Evolutionary conservation across 2,113 vertebrate species (phyloP).

Genomic region (Silurus glanis): DNA sequence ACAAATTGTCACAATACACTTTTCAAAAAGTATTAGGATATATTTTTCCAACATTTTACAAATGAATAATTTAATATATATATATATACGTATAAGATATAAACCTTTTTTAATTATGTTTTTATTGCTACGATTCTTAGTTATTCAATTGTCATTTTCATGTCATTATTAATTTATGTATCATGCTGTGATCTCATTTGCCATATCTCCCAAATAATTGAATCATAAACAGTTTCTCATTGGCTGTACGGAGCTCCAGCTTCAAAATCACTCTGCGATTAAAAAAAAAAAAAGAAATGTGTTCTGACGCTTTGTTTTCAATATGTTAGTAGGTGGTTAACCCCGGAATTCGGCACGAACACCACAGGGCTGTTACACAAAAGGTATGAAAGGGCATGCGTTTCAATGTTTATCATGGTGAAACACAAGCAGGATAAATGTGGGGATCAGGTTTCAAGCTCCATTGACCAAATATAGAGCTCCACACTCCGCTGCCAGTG

Average conservation of each 20-base stretch:
- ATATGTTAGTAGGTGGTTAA: constrained; percentile 8
- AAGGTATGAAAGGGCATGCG: constrained; percentile 22
- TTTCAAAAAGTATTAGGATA: too few species aligned
- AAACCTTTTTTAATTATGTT: too few species aligned
- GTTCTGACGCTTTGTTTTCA: neutral
- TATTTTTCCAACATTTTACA: too few species aligned
- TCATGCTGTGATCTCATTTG: neutral
- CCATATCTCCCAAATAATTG: neutral
- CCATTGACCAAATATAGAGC: constrained; percentile 27
- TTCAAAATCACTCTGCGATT: too few species aligned
- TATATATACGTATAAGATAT: too few species aligned
- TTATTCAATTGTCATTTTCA: too few species aligned
- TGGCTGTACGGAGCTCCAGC: neutral
- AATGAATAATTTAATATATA: too few species aligned
- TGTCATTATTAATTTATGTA: too few species aligned
- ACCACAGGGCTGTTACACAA: constrained; percentile 38
- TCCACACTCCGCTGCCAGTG: neutral
- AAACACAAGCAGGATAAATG: constrained; percentile 39
- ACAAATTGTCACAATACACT: too few species aligned
- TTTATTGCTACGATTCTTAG: too few species aligned
- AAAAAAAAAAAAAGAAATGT: neutral
- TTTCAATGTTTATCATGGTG: constrained; percentile 43
- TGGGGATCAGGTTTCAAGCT: constrained; percentile 36
- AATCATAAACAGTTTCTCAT: neutral
- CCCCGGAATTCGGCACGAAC: neutral